phyloP scores from a whole-genome alignment of 2,113 vertebrate species.

The Cyanoderma ruficeps region DNA sequence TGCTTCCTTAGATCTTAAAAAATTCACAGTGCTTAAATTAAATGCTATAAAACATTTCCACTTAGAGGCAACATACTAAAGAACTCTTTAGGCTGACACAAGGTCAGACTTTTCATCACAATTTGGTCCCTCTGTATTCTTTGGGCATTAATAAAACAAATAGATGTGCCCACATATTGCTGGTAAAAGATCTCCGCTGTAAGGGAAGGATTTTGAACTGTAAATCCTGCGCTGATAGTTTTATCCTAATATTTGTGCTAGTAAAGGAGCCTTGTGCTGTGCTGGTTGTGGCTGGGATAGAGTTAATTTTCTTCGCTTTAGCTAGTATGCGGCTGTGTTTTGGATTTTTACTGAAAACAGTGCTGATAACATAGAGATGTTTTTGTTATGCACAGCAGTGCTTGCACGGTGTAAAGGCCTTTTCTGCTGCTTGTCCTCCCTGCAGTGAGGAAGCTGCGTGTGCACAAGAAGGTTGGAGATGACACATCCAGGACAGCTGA shows the following conservation, averaged over 20 bases:
- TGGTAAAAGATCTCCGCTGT: background rate
- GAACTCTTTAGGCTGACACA: background rate
- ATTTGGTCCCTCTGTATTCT: background rate
- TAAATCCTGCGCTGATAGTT: background rate
- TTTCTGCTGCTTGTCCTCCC: background rate
- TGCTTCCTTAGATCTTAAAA: background rate
- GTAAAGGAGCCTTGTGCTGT: background rate
- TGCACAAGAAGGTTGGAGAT: background rate
- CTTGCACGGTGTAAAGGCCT: background rate
- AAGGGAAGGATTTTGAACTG: background rate
- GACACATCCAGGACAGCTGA: background rate
- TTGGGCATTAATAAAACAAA: background rate
- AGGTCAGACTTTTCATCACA: background rate
- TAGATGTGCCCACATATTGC: background rate
- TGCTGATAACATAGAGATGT: background rate
- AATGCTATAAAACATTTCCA: background rate
- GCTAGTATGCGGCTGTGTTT: background rate
- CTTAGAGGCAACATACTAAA: background rate
- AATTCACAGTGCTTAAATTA: background rate
- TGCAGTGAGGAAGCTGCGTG: background rate
- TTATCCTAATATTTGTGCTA: background rate
- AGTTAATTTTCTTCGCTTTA: background rate
- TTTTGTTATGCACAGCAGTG: background rate
- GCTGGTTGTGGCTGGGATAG: background rate
- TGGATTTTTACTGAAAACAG: background rate